Percentiles rank a stretch among this genome's conserved stretches.
These are phyloP conservation scores for Mobula birostris DNA, from an alignment of 2,113 vertebrate species.

Conservation along the genomic window DNA sequence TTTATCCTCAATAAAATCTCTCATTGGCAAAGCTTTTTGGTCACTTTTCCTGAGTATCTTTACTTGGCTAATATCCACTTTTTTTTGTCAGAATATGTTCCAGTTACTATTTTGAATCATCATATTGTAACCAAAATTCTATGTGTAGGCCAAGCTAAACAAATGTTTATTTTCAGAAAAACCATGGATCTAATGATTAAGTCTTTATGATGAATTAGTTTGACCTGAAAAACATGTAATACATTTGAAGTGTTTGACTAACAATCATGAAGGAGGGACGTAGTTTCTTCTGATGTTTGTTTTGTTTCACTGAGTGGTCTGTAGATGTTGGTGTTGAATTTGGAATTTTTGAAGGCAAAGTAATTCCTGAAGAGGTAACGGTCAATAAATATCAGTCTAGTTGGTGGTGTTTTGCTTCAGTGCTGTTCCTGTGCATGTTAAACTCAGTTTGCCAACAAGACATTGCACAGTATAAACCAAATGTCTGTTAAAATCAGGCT, in stretches of 20 bases:
- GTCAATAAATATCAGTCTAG: not conserved
- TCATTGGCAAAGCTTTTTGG: not conserved
- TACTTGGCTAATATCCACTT: no score
- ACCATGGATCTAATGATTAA: not conserved
- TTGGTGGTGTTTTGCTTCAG: not conserved
- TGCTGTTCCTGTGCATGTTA: not conserved
- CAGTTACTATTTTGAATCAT: not conserved
- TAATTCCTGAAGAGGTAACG: not conserved
- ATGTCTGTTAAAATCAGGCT: not conserved
- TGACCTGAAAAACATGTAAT: slow-evolving; percentile 12
- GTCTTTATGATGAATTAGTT: not conserved
- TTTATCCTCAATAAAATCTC: not conserved
- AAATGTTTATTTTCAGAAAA: slow-evolving; percentile 20
- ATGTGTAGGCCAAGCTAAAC: not conserved
- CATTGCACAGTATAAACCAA: not conserved
- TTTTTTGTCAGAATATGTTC: not conserved
- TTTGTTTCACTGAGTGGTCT: not conserved
- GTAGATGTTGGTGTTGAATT: not conserved
- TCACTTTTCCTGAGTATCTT: not conserved
- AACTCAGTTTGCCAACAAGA: not conserved
- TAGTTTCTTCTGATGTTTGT: not conserved
- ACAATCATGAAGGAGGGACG: not conserved
- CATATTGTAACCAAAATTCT: not conserved
- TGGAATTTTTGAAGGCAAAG: not conserved
- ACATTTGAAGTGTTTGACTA: not conserved